Evolutionary conservation across 37 sponge, comb jelly and placozoan genomes (phyloP).

Genomic region (Corticium candelabrum): DNA sequence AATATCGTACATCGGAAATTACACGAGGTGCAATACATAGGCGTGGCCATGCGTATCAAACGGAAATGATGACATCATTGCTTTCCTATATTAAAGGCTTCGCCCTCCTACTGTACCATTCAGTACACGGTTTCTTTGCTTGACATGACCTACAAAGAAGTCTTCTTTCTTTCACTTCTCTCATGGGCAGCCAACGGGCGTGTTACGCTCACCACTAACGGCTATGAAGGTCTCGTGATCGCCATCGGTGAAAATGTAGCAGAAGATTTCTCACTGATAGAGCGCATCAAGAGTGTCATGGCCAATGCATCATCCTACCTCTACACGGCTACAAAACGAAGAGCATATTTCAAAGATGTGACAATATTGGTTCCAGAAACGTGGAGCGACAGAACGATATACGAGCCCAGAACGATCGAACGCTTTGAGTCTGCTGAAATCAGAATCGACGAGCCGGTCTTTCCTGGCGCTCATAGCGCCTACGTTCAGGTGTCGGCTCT

Average conservation of each 20-base stretch:
- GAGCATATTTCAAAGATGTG: neutral
- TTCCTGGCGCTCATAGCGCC: neutral
- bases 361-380: neutral
- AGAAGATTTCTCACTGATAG: neutral
- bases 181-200: too few species aligned
- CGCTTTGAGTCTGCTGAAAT: neutral
- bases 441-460: neutral
- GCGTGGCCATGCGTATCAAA: too few species aligned
- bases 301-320: neutral
- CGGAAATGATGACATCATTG: too few species aligned
- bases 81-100: too few species aligned
- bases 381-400: neutral
- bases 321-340: neutral
- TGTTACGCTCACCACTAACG: neutral
- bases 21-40: too few species aligned
- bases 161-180: too few species aligned
- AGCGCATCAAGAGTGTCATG: neutral
- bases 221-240: neutral
- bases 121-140: too few species aligned
- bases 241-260: neutral
- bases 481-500: neutral
- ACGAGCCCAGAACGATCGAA: neutral
- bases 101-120: too few species aligned
- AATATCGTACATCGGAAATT: too few species aligned
- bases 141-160: too few species aligned